Evolutionary conservation across 35 echinoderm and acorn worm genomes (phyloP).

Genomic region (Ptychodera flava): DNA sequence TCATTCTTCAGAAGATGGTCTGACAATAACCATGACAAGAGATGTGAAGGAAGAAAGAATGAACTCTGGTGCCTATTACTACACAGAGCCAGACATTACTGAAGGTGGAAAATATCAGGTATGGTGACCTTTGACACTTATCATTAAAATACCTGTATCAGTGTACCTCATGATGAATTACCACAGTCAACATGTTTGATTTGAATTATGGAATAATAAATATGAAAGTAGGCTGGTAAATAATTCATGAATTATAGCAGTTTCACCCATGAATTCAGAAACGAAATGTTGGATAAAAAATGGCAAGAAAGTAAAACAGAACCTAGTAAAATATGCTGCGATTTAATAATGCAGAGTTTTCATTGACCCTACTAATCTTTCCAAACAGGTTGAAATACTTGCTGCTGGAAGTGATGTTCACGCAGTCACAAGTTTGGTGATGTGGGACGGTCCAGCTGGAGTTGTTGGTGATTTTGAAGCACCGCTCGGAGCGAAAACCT

Average conservation of each 20-base stretch:
- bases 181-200: too few relatives aligned
- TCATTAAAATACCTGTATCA: too few relatives aligned
- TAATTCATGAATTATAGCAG: too few relatives aligned
- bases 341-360: too few relatives aligned
- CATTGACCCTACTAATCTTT: too few relatives aligned
- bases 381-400: slow-evolving; percentile 31
- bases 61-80: not conserved
- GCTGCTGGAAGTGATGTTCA: slow-evolving; percentile 19
- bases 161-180: too few relatives aligned
- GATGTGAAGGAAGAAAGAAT: not conserved
- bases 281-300: too few relatives aligned
- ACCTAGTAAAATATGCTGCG: too few relatives aligned
- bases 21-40: not conserved
- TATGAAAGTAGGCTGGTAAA: too few relatives aligned
- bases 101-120: not conserved
- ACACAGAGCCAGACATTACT: not conserved
- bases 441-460: slow-evolving; percentile 42
- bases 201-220: too few relatives aligned
- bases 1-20: not conserved
- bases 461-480: slow-evolving; percentile 21
- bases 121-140: not conserved
- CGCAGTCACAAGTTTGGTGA: slow-evolving; percentile 26
- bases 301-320: too few relatives aligned
- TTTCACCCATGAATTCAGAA: too few relatives aligned
- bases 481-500: not conserved